A percentile compares a stretch with the other conserved stretches of the same genome.
Evolutionary conservation across 2,113 vertebrate species (phyloP).

Genomic region (Bungarus multicinctus): DNA sequence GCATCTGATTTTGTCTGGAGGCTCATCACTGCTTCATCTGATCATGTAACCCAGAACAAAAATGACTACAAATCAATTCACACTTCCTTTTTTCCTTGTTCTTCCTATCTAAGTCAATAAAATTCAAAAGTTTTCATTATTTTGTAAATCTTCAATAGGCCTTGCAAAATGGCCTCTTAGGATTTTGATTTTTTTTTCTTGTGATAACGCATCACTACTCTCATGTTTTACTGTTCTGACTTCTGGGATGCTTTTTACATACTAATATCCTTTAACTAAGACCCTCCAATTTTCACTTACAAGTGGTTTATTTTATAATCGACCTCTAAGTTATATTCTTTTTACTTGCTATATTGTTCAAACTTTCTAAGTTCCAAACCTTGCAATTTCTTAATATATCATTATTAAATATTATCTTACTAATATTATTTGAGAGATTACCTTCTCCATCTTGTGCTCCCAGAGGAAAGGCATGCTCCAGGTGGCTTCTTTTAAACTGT

Average conservation of each 20-base stretch:
- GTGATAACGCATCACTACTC: background rate
- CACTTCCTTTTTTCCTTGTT: background rate
- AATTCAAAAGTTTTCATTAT: background rate
- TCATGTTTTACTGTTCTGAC: background rate
- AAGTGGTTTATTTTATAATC: background rate
- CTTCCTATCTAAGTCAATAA: background rate
- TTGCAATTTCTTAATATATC: background rate
- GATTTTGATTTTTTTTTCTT: background rate
- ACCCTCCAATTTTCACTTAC: rapidly evolving
- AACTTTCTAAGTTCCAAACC: background rate
- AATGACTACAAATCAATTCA: background rate
- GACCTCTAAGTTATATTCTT: background rate
- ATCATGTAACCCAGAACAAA: background rate
- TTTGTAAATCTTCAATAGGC: background rate
- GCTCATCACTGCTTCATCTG: background rate
- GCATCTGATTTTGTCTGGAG: background rate
- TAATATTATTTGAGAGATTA: background rate
- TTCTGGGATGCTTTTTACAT: background rate
- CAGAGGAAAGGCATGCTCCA: background rate
- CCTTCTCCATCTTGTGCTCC: background rate
- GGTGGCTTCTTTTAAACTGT: background rate
- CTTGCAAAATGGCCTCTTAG: background rate
- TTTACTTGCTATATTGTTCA: background rate
- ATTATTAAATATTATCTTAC: background rate
- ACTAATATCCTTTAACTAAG: background rate